phyloP scores from a whole-genome alignment of 2,797 vertebrate genomes.

The Aldrovandia affinis region DNA sequence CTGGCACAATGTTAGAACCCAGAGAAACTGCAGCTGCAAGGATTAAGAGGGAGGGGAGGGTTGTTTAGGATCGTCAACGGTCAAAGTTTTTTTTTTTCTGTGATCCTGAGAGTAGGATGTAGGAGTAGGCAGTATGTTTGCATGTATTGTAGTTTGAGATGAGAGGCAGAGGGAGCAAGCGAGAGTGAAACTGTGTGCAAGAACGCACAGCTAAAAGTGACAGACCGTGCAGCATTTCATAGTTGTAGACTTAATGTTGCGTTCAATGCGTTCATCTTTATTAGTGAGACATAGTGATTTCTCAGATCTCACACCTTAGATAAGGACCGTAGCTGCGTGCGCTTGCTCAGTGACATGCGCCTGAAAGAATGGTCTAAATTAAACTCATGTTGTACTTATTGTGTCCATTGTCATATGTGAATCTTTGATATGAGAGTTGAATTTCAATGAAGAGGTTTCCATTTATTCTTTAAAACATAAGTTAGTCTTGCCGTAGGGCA shows the following conservation, averaged over 20 bases:
- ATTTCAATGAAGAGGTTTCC: neutral
- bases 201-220: neutral
- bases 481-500: too few relatives aligned
- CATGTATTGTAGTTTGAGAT: neutral
- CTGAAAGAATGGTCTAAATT: neutral
- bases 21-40: neutral
- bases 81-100: neutral
- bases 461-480: too few relatives aligned
- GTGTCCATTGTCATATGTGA: neutral
- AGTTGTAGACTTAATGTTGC: neutral
- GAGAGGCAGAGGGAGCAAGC: neutral
- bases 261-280: neutral
- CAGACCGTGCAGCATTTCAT: neutral
- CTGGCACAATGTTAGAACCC: neutral
- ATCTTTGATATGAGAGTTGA: neutral
- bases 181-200: neutral
- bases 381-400: neutral
- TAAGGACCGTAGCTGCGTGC: neutral
- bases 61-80: neutral
- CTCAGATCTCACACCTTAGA: neutral
- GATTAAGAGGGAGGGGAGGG: neutral
- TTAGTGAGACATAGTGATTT: neutral
- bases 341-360: neutral
- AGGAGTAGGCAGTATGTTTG: neutral
- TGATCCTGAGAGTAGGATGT: constrained; percentile 2